A percentile compares a stretch with the other conserved stretches of the same genome.
Conservation (phyloP, 2,888 invertebrate species). For the Liopterus haemorrhoidalis region DNA sequence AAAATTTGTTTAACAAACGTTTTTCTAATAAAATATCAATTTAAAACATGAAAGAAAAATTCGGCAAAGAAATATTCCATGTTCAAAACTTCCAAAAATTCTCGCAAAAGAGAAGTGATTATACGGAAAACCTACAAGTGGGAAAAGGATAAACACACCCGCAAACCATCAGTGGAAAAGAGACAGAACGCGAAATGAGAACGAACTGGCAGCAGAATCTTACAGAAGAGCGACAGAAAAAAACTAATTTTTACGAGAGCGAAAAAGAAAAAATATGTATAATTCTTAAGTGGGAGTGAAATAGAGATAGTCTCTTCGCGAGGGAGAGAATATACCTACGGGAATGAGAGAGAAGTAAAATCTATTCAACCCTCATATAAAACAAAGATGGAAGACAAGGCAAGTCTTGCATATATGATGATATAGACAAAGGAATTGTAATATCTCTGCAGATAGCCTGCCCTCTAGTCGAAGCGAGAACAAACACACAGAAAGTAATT, state of each 20-base stretch:
- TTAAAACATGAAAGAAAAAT: too few relatives aligned
- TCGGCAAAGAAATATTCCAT: too few relatives aligned
- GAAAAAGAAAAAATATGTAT: constrained; percentile 44
- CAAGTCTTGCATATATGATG: constrained; percentile 48
- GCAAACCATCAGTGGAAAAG: constrained; percentile 27
- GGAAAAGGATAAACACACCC: too few relatives aligned
- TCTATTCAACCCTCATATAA: background rate
- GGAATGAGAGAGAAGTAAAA: constrained; percentile 30
- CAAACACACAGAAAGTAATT: constrained; percentile 41
- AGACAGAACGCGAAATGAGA: constrained; percentile 33
- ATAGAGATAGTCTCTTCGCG: constrained; percentile 41
- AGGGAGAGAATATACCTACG: constrained; percentile 43
- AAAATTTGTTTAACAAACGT: too few relatives aligned
- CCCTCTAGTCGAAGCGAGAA: constrained; percentile 32
- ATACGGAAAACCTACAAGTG: background rate
- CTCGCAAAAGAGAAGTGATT: background rate
- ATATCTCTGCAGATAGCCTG: constrained; percentile 42
- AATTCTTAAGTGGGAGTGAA: constrained; percentile 43
- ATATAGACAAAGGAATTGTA: constrained; percentile 47
- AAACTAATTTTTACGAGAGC: constrained; percentile 40
- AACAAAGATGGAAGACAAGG: constrained; percentile 38
- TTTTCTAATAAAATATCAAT: too few relatives aligned
- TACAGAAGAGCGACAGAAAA: constrained; percentile 32
- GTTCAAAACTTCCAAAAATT: too few relatives aligned
- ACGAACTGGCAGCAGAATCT: constrained; percentile 28